These are phyloP conservation scores for Recurvirostra avosetta DNA, from an alignment of 2,113 vertebrate species.

Conservation along the genomic window DNA sequence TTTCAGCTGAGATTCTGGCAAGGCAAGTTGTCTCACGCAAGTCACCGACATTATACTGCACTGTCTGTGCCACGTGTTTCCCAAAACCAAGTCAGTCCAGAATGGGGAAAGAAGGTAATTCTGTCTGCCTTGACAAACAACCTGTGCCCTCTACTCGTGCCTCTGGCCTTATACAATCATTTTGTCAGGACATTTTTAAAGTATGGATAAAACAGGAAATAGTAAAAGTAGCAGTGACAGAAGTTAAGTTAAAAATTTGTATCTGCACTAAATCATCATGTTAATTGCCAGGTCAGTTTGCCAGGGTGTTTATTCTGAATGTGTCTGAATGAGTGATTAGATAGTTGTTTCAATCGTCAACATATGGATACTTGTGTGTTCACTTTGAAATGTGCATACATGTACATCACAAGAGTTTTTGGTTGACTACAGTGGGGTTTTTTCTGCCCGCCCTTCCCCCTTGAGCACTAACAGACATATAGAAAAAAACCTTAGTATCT, in stretches of 20 bases:
- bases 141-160: not conserved
- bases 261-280: not conserved
- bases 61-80: not conserved
- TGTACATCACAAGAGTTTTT: not conserved
- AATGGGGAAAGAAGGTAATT: not conserved
- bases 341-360: not conserved
- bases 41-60: not conserved
- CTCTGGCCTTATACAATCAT: not conserved
- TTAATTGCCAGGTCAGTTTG: not conserved
- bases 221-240: not conserved
- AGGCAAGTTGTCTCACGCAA: not conserved
- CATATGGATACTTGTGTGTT: not conserved
- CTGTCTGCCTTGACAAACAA: not conserved
- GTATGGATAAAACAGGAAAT: not conserved
- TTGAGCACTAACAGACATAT: not conserved
- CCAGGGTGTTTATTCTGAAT: not conserved
- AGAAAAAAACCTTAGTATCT: not conserved
- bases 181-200: not conserved
- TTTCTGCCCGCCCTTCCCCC: not conserved
- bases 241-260: not conserved
- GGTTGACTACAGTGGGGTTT: accelerated
- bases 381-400: not conserved
- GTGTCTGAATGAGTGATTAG: not conserved
- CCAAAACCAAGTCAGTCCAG: not conserved
- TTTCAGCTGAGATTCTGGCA: not conserved